Conservation (phyloP, 1,140 invertebrate genomes). For the Zaprionus africanus region DNA sequence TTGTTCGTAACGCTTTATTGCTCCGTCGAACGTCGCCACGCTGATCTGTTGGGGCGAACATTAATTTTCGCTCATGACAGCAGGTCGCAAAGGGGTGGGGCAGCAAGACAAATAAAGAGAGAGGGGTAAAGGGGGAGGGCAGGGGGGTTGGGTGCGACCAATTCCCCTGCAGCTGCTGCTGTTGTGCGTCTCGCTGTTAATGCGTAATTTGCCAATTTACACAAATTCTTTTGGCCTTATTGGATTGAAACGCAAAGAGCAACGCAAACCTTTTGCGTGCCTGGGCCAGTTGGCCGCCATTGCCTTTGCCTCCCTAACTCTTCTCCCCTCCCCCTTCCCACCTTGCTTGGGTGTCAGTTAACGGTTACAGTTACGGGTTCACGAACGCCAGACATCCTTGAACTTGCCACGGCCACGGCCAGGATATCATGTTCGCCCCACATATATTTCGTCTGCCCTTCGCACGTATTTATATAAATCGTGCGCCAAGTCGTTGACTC, state of each 20-base stretch:
- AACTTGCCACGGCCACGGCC: slow-evolving; percentile 60
- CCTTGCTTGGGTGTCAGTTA: slow-evolving; percentile 22
- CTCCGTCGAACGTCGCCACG: slow-evolving; percentile 15
- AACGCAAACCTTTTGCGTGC: slow-evolving; percentile 42
- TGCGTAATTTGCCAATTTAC: slow-evolving; percentile 76
- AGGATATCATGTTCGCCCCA: slow-evolving; percentile 70
- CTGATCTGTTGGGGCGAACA: slow-evolving; percentile 33
- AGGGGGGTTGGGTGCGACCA: not conserved
- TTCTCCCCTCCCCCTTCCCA: not conserved
- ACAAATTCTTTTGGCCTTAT: slow-evolving; percentile 63
- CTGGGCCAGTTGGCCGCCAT: slow-evolving; percentile 19
- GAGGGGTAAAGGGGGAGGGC: not conserved
- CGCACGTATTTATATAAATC: slow-evolving; percentile 56
- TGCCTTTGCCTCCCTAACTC: not conserved
- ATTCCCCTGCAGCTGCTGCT: slow-evolving; percentile 48
- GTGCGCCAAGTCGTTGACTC: slow-evolving; percentile 50
- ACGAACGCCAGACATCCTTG: slow-evolving; percentile 69
- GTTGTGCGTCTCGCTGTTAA: slow-evolving; percentile 57
- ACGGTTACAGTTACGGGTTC: slow-evolving; percentile 47
- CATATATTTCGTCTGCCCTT: slow-evolving; percentile 70
- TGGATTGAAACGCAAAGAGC: slow-evolving; percentile 36
- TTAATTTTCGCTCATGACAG: slow-evolving; percentile 46
- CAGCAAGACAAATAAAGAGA: not conserved
- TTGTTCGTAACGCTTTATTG: slow-evolving; percentile 26
- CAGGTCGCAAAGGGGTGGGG: slow-evolving; percentile 3